These are phyloP conservation scores for Chrysochloris asiatica DNA, from an alignment of 2,113 vertebrate genomes.

Conservation along the genomic window DNA sequence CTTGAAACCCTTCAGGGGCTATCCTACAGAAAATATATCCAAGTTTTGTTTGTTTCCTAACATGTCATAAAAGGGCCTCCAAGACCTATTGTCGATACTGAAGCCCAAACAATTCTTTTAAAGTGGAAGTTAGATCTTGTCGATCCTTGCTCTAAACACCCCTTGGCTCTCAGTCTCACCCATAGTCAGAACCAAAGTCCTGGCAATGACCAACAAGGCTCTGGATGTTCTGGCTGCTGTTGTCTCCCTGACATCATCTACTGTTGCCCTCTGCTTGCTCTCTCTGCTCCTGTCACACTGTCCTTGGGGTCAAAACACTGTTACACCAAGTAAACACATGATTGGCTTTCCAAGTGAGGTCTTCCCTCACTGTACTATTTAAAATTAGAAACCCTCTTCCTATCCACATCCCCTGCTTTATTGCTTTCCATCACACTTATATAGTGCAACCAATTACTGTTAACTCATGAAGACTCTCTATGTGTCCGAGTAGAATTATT, in stretches of 20 bases:
- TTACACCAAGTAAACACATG: not conserved
- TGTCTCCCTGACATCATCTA: not conserved
- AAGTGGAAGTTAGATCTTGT: not conserved
- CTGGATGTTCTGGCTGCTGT: not conserved
- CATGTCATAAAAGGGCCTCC: not conserved
- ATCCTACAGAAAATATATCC: not conserved
- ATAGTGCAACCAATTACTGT: not conserved
- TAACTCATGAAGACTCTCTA: not conserved
- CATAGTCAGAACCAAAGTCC: slow-evolving; percentile 22
- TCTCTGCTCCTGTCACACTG: not conserved
- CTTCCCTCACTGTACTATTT: not conserved
- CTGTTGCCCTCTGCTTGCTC: not conserved
- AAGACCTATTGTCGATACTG: not conserved
- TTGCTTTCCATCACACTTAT: not conserved
- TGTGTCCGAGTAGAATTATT: not conserved
- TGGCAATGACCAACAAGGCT: not conserved
- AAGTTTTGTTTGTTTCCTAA: slow-evolving; percentile 23
- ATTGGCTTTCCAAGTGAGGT: not conserved
- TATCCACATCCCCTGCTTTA: not conserved
- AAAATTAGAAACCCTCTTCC: not conserved
- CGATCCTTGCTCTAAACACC: not conserved
- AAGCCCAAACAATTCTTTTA: not conserved
- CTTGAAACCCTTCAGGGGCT: not conserved
- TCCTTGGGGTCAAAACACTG: not conserved
- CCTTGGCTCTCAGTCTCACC: not conserved